Conservation (phyloP, 53 echinoderm and acorn worm species). For the Paracentrotus lividus region DNA sequence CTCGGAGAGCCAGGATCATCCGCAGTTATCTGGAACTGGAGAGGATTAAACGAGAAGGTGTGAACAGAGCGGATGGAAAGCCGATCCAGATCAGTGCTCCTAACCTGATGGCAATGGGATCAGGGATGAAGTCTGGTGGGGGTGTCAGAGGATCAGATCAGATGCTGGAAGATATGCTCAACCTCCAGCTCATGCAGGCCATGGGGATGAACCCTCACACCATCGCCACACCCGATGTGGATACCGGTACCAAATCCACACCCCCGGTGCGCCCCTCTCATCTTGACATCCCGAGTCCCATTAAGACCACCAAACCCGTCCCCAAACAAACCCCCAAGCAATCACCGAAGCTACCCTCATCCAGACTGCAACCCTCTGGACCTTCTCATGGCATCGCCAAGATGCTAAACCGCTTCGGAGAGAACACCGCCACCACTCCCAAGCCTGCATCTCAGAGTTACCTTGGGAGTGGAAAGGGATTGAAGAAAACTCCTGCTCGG, state of each 20-base stretch:
- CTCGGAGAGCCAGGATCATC: slow-evolving; percentile 60
- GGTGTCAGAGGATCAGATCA: slow-evolving; percentile 48
- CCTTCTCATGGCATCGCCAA: slow-evolving; percentile 65
- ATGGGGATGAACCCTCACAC: slow-evolving; percentile 61
- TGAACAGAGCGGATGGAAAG: slow-evolving; percentile 39
- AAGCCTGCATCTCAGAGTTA: slow-evolving; percentile 15
- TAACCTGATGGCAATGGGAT: background rate
- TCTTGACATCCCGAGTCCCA: slow-evolving; percentile 49
- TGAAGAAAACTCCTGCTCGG: slow-evolving; percentile 19
- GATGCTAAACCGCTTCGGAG: slow-evolving; percentile 58
- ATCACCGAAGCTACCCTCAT: background rate
- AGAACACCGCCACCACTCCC: slow-evolving; percentile 9
- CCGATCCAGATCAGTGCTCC: slow-evolving; percentile 61
- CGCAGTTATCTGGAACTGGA: slow-evolving; percentile 64
- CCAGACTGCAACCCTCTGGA: background rate
- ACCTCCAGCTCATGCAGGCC: slow-evolving; percentile 63
- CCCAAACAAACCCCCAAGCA: background rate
- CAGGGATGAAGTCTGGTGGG: slow-evolving; percentile 60
- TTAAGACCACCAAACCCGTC: slow-evolving; percentile 37
- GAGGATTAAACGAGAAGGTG: slow-evolving; percentile 47
- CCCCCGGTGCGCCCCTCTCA: slow-evolving; percentile 59
- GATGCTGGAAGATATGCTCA: slow-evolving; percentile 69
- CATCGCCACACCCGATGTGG: background rate
- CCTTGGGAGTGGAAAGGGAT: slow-evolving; percentile 23
- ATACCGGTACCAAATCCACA: background rate